phyloP scores from a whole-genome alignment of 2,113 vertebrate species.

The Muntiacus reevesi region DNA sequence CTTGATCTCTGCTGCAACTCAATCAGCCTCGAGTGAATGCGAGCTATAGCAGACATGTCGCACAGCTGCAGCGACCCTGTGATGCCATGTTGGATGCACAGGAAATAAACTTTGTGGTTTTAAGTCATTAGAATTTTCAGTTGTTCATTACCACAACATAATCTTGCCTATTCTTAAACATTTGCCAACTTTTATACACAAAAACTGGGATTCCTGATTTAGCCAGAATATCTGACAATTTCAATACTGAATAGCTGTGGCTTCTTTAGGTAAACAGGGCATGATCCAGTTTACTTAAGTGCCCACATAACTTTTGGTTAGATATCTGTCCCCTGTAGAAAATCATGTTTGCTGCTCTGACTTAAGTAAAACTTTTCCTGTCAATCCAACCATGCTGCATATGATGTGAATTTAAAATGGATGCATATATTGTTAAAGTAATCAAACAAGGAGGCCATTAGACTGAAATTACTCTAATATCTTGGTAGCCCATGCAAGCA shows the following conservation, averaged over 20 bases:
- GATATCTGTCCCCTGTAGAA: background rate
- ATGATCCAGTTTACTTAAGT: background rate
- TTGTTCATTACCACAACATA: background rate
- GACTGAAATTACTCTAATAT: background rate
- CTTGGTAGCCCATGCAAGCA: background rate
- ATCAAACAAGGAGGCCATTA: background rate
- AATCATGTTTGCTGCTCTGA: background rate
- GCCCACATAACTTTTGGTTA: background rate
- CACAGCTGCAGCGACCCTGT: background rate
- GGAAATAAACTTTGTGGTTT: background rate
- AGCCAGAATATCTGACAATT: background rate
- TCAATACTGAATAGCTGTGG: background rate
- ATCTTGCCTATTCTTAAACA: background rate
- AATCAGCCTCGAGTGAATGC: rapidly evolving
- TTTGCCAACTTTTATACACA: background rate
- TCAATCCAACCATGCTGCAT: too few relatives aligned
- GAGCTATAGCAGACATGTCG: rapidly evolving
- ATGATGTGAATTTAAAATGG: background rate
- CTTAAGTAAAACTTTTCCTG: background rate
- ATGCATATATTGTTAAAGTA: background rate
- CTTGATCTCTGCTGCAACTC: background rate
- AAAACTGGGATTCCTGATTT: background rate
- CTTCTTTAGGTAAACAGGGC: background rate
- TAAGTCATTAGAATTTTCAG: background rate
- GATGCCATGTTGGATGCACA: too few relatives aligned